Evolutionary conservation across 1,140 invertebrate genomes (phyloP).

Genomic region (Musca domestica): DNA sequence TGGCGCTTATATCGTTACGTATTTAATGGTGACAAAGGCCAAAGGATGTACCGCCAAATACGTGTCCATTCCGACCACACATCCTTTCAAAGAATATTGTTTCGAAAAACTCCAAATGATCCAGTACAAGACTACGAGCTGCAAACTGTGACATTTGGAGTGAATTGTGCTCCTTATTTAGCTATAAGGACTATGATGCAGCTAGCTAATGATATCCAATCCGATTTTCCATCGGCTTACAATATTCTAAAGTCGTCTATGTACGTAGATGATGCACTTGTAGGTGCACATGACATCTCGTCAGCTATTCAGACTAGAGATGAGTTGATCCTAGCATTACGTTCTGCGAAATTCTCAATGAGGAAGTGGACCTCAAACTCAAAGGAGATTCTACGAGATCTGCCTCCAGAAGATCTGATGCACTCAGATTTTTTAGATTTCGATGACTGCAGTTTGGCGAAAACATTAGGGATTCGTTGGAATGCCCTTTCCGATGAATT

Average conservation of each 20-base stretch:
- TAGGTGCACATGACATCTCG: not conserved
- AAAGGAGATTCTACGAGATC: not conserved
- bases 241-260: not conserved
- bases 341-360: not conserved
- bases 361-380: not conserved
- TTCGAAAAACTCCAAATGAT: too few relatives aligned
- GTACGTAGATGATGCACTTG: not conserved
- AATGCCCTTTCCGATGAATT: conserved; percentile 1
- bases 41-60: too few relatives aligned
- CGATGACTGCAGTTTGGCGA: too few relatives aligned
- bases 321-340: not conserved
- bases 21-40: too few relatives aligned
- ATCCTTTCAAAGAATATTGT: too few relatives aligned
- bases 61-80: too few relatives aligned
- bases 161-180: too few relatives aligned
- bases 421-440: not conserved
- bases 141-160: too few relatives aligned
- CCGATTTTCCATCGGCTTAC: too few relatives aligned
- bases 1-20: not conserved
- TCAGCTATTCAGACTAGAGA: not conserved
- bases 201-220: too few relatives aligned
- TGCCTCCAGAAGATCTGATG: not conserved
- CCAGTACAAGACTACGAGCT: too few relatives aligned
- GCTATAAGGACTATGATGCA: too few relatives aligned
- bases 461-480: not conserved